Evolutionary conservation across 2,797 vertebrate genomes (phyloP).

Genomic region (Danionella dracula): DNA sequence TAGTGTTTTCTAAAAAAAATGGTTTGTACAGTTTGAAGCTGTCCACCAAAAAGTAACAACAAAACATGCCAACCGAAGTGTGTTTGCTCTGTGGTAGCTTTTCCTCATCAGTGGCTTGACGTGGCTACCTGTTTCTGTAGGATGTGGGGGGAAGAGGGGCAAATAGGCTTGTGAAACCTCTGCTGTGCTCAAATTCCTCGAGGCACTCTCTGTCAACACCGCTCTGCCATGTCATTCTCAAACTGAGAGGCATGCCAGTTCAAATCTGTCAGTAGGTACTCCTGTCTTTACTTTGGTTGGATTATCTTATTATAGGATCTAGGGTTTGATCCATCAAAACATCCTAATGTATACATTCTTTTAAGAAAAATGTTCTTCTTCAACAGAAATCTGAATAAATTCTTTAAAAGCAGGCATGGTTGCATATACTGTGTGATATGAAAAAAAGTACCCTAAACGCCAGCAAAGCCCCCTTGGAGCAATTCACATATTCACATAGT

Average conservation of each 20-base stretch:
- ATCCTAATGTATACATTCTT: too few relatives aligned
- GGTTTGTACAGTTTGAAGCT: background rate
- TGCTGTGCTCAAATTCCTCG: constrained; percentile 33
- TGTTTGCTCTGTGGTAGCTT: constrained; percentile 3
- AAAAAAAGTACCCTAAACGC: too few relatives aligned
- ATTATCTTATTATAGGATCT: too few relatives aligned
- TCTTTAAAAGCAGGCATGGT: too few relatives aligned
- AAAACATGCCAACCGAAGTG: background rate
- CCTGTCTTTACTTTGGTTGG: too few relatives aligned
- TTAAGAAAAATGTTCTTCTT: too few relatives aligned
- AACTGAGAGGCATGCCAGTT: background rate
- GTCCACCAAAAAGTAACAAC: too few relatives aligned
- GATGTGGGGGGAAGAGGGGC: constrained; percentile 20
- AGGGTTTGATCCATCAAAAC: too few relatives aligned
- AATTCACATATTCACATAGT: background rate
- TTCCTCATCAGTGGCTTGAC: constrained; percentile 29
- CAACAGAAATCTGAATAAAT: too few relatives aligned
- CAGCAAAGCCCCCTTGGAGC: background rate
- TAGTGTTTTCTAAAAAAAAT: too few relatives aligned
- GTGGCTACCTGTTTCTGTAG: constrained; percentile 38
- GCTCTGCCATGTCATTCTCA: background rate
- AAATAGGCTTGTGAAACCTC: constrained; percentile 17
- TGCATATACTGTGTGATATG: too few relatives aligned
- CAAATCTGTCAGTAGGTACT: background rate
- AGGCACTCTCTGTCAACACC: constrained; percentile 35